A percentile compares a stretch with the other conserved stretches of the same genome.
phyloP scores from a whole-genome alignment of 23 tunicate species.

The Halocynthia roretzi region DNA sequence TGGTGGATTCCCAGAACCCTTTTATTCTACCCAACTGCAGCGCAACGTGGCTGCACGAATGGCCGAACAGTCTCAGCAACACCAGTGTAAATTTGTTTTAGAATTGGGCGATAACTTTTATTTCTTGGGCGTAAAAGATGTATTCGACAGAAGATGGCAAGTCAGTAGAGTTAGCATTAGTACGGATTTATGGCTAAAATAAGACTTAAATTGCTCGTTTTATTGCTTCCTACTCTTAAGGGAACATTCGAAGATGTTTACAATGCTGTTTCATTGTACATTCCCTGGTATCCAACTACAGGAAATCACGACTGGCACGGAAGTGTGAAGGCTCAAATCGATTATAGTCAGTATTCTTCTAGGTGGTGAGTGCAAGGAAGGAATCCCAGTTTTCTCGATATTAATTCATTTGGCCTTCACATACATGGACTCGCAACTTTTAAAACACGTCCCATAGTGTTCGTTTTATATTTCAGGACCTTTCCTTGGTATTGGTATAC shows the following conservation, averaged over 20 bases:
- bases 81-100: constrained; percentile 48
- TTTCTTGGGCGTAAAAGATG: constrained; percentile 63
- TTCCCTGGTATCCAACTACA: constrained; percentile 78
- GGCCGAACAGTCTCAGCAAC: constrained; percentile 30
- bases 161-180: constrained; percentile 1
- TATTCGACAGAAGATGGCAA: constrained; percentile 52
- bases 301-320: constrained; percentile 92
- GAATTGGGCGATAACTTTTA: constrained; percentile 79
- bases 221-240: neutral
- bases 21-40: constrained; percentile 56
- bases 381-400: too few relatives aligned
- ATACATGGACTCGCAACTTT: too few relatives aligned
- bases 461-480: constrained; percentile 18
- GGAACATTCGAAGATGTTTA: constrained; percentile 74
- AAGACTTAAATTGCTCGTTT: too few relatives aligned
- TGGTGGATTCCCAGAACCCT: constrained; percentile 66
- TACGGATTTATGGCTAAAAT: too few relatives aligned
- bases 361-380: constrained; percentile 32
- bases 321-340: constrained; percentile 67
- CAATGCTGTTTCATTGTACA: constrained; percentile 26
- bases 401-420: too few relatives aligned
- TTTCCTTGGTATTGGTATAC: constrained; percentile 67
- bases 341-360: constrained; percentile 48
- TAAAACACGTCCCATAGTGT: too few relatives aligned
- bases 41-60: constrained; percentile 38